A percentile compares a stretch with the other conserved stretches of the same genome.
phyloP scores from a whole-genome alignment of 2,888 invertebrate genomes.

The Cataglyphis cursor region DNA sequence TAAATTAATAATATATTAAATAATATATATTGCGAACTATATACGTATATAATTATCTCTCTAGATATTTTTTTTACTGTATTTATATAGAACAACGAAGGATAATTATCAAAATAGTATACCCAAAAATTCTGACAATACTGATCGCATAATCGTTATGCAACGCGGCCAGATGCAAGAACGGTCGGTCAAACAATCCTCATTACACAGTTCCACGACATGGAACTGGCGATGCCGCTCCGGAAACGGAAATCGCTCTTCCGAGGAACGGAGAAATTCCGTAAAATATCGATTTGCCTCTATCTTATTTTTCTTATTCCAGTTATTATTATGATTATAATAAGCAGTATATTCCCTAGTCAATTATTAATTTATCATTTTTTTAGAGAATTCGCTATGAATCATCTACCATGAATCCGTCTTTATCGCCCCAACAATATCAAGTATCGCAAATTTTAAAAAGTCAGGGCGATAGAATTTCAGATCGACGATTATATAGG shows the following conservation, averaged over 20 bases:
- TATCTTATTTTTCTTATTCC: background rate
- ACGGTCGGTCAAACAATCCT: constrained; percentile 43
- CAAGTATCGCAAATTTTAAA: constrained; percentile 18
- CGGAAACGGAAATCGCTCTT: constrained; percentile 44
- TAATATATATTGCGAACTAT: background rate
- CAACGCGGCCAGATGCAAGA: constrained; percentile 45
- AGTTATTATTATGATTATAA: constrained; percentile 14
- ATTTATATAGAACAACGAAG: constrained; percentile 29
- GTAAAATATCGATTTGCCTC: constrained; percentile 40
- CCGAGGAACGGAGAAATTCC: constrained; percentile 42
- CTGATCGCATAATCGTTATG: constrained; percentile 36
- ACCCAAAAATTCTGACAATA: constrained; percentile 25
- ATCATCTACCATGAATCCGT: background rate
- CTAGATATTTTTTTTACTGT: constrained; percentile 1
- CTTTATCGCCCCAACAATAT: constrained; percentile 4
- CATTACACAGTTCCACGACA: constrained; percentile 32
- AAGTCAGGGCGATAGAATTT: constrained; percentile 14
- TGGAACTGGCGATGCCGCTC: constrained; percentile 47
- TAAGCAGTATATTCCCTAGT: background rate
- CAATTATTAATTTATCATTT: constrained; percentile 22
- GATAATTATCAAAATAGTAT: constrained; percentile 14
- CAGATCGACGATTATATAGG: constrained; percentile 22
- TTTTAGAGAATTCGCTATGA: constrained; percentile 12
- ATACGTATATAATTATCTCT: background rate
- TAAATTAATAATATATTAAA: no score